These are phyloP conservation scores for Chloroceryle aenea DNA, from an alignment of 2,113 vertebrate genomes.

Conservation along the genomic window DNA sequence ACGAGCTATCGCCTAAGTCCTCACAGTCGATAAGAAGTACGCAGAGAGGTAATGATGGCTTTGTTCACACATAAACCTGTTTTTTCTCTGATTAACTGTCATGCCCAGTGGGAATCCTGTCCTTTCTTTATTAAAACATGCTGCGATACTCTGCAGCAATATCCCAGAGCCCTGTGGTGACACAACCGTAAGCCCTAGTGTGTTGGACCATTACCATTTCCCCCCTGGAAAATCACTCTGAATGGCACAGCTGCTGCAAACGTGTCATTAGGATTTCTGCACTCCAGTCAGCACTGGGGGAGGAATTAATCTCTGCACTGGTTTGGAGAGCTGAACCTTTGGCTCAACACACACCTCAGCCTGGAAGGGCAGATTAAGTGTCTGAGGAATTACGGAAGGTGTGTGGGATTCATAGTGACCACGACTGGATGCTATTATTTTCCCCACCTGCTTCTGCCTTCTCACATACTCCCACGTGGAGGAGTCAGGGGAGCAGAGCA, in stretches of 20 bases:
- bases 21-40: not conserved
- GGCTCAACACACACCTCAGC: constrained; percentile 33
- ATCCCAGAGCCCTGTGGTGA: constrained; percentile 59
- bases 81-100: constrained; percentile 69
- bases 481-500: constrained; percentile 6
- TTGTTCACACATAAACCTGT: constrained; percentile 61
- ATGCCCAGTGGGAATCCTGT: constrained; percentile 53
- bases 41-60: constrained; percentile 55
- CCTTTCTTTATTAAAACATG: constrained; percentile 67
- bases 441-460: constrained; percentile 48
- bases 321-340: constrained; percentile 46
- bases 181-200: constrained; percentile 44
- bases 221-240: constrained; percentile 67
- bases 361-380: constrained; percentile 66
- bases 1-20: not conserved
- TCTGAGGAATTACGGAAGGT: constrained; percentile 51
- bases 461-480: not conserved
- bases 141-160: constrained; percentile 56
- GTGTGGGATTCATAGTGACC: constrained; percentile 58
- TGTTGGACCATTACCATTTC: constrained; percentile 60
- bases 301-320: constrained; percentile 37
- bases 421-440: constrained; percentile 35
- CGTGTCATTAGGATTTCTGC: constrained; percentile 63
- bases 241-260: constrained; percentile 68
- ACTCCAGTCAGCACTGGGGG: constrained; percentile 38